These are phyloP conservation scores for Nannobrachium achirus DNA, from an alignment of 2,113 vertebrate species.

Conservation along the genomic window DNA sequence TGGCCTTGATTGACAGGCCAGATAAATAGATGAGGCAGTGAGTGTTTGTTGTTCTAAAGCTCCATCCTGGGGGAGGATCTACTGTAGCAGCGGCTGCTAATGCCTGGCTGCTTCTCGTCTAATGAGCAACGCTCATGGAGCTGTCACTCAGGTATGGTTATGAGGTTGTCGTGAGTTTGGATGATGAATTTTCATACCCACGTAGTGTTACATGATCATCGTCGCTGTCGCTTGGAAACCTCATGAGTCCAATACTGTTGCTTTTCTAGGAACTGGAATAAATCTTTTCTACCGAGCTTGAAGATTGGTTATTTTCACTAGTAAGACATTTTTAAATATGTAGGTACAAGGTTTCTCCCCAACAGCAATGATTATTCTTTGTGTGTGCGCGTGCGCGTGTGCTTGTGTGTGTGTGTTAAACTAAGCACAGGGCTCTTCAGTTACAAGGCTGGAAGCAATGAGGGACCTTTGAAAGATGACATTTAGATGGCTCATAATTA, in stretches of 20 bases:
- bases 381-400: neutral
- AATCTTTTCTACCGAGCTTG: no score
- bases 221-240: no score
- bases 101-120: conserved; percentile 42
- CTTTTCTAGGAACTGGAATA: no score
- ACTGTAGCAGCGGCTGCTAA: conserved; percentile 27
- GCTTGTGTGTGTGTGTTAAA: conserved; percentile 17
- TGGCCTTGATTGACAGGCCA: conserved; percentile 33
- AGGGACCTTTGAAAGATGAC: conserved; percentile 68
- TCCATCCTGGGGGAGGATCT: conserved; percentile 25
- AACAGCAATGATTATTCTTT: no score
- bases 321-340: no score
- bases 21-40: conserved; percentile 37
- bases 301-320: no score
- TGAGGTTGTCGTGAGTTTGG: no score
- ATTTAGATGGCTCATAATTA: conserved; percentile 77
- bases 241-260: no score
- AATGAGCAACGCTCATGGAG: conserved; percentile 54
- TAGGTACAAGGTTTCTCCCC: no score
- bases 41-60: conserved; percentile 49
- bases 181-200: no score
- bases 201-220: no score
- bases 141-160: conserved; percentile 34
- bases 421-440: no score
- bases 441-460: conserved; percentile 55